Percentiles rank a stretch among this genome's conserved stretches.
Conservation (phyloP, 1,140 invertebrate species). For the Apocrypta bakeri region DNA sequence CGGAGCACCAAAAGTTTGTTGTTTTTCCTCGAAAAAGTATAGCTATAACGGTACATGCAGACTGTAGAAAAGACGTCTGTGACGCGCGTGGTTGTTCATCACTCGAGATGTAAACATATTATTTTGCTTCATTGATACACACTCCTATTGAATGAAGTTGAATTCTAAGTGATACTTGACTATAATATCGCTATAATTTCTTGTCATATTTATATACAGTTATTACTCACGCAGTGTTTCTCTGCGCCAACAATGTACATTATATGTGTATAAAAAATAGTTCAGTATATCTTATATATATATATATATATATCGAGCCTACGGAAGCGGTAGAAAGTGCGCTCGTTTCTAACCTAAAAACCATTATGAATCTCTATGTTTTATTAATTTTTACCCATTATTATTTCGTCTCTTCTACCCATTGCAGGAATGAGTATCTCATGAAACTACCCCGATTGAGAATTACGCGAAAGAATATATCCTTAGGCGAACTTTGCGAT, state of each 20-base stretch:
- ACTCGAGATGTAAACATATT: background rate
- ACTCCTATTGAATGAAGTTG: background rate
- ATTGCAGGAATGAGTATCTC: too few relatives aligned
- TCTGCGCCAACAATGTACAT: background rate
- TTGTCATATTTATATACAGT: too few relatives aligned
- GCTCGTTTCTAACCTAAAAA: too few relatives aligned
- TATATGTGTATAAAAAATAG: too few relatives aligned
- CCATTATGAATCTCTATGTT: too few relatives aligned
- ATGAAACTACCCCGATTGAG: background rate
- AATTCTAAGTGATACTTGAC: background rate
- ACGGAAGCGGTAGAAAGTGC: too few relatives aligned
- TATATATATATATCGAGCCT: too few relatives aligned
- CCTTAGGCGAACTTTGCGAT: background rate
- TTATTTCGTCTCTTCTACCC: background rate
- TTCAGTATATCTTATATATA: too few relatives aligned
- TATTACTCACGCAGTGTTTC: background rate
- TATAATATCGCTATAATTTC: too few relatives aligned
- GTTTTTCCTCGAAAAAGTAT: too few relatives aligned
- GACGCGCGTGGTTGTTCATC: background rate
- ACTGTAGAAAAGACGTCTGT: background rate
- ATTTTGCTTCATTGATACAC: background rate
- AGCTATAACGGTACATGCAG: too few relatives aligned
- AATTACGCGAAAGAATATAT: background rate
- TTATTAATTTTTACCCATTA: background rate
- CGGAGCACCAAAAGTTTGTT: background rate